phyloP scores from a whole-genome alignment of 2,888 invertebrate species.

The Drosophila nr. fundita region DNA sequence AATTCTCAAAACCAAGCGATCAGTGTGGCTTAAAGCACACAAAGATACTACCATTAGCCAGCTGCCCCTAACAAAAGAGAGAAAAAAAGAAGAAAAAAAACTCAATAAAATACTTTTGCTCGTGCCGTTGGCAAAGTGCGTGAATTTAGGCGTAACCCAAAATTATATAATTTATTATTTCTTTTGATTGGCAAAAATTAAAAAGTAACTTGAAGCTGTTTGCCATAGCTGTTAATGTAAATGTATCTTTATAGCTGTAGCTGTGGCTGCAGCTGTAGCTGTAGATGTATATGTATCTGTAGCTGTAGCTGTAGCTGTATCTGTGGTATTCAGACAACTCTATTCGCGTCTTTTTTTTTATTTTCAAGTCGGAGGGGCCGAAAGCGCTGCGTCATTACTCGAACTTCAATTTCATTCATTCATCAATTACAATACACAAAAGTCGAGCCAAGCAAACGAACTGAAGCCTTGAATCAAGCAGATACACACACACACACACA shows the following conservation, averaged over 20 bases:
- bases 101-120: conserved; percentile 35
- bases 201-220: conserved; percentile 60
- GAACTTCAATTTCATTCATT: conserved; percentile 81
- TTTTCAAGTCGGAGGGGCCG: conserved; percentile 36
- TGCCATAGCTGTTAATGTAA: conserved; percentile 11
- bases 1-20: background rate
- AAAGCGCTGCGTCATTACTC: conserved; percentile 77
- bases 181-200: conserved; percentile 79
- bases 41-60: conserved; percentile 18
- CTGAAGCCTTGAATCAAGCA: conserved; percentile 72
- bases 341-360: conserved; percentile 46
- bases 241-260: conserved; percentile 22
- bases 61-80: conserved; percentile 17
- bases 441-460: conserved; percentile 43
- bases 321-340: conserved; percentile 60
- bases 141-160: conserved; percentile 74
- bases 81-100: background rate
- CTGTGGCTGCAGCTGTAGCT: conserved; percentile 8
- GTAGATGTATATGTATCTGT: background rate
- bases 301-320: conserved; percentile 1
- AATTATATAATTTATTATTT: conserved; percentile 79
- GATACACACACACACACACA: conserved; percentile 45
- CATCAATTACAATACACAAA: conserved; percentile 79
- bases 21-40: background rate
- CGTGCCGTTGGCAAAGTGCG: conserved; percentile 70